Base-by-base conservation (phyloP, 2,888 invertebrate species). In the Cistogaster globosa region DNA sequence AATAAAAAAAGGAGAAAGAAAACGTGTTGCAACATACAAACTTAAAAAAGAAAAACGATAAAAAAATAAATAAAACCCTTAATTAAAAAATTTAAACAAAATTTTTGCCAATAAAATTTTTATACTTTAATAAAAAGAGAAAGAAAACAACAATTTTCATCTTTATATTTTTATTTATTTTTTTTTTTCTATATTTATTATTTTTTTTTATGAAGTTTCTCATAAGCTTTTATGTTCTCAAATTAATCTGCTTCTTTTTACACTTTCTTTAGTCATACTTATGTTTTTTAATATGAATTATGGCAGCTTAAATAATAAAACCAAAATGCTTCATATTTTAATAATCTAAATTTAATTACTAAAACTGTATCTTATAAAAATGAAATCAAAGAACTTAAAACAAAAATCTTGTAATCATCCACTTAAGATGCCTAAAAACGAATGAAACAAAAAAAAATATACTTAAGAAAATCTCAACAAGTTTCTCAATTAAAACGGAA, bases 51-150 rank as follows among this genome's bases (percentile, higher is more conserved):
- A 67, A 38, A 53, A 65, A 20, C 32, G 32, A 63, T 60, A 72
- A 63, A 74, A 83, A 26, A 81, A 51, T 12, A 68, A 81, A 68
- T 60, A 74, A 75, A 74, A 67, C 74, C 51, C 65, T 63, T 77
- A 80, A 83, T 72, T 32, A 72, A 63, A 71, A 7, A 78, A 76
- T 57, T 65, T 62, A 84, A 79, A 71, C 48, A 77, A 74, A 81
- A 78, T 74, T 84, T 82, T 81, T 81, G 72, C 84, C 81, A 84
- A 81, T 84, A 82, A 84, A 81, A 85, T 75, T 85, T 85, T 85
- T 85, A 82, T 85, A 85, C 82, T 85, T 85, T 85, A 78, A 82
- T 78, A 82, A 78, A 78, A 82, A 82, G 6, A 83, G 22, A 42
- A 58, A 42, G 20, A 78, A 72, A 84, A 62, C 16, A 71, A 76